Conservation (phyloP, 1,140 invertebrate species). For the Lanistes nyassanus region DNA sequence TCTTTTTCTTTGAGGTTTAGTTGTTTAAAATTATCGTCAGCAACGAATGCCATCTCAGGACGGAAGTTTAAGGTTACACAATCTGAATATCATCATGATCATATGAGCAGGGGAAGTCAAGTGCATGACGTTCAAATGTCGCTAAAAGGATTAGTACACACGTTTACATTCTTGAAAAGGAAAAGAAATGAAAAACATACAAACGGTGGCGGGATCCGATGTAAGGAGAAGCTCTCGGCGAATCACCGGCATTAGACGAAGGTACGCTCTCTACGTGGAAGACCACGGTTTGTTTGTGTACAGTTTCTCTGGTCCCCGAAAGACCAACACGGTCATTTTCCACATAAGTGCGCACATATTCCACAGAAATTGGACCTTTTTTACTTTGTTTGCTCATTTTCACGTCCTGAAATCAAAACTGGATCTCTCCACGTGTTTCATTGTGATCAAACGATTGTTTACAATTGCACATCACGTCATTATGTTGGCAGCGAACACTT, state of each 20-base stretch:
- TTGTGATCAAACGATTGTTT: too few relatives aligned
- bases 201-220: neutral
- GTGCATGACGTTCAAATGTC: neutral
- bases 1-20: neutral
- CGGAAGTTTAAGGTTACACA: neutral
- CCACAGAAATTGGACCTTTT: slow-evolving; percentile 10
- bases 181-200: neutral
- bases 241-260: neutral
- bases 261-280: slow-evolving; percentile 18
- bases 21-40: neutral
- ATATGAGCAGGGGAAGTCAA: neutral
- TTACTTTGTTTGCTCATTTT: slow-evolving; percentile 21
- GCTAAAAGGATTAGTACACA: too few relatives aligned
- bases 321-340: slow-evolving; percentile 12
- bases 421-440: too few relatives aligned
- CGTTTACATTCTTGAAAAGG: too few relatives aligned
- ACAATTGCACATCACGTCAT: too few relatives aligned
- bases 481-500: too few relatives aligned
- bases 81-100: neutral
- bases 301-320: slow-evolving; percentile 9
- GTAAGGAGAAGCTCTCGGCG: slow-evolving; percentile 4
- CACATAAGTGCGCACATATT: slow-evolving; percentile 10
- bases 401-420: too few relatives aligned
- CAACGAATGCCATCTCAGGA: neutral
- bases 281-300: slow-evolving; percentile 18